Evolutionary conservation across 2,888 invertebrate species (phyloP), one percentile per base, ranked within the genome.

Genomic region (Dioctria rufipes): DNA sequence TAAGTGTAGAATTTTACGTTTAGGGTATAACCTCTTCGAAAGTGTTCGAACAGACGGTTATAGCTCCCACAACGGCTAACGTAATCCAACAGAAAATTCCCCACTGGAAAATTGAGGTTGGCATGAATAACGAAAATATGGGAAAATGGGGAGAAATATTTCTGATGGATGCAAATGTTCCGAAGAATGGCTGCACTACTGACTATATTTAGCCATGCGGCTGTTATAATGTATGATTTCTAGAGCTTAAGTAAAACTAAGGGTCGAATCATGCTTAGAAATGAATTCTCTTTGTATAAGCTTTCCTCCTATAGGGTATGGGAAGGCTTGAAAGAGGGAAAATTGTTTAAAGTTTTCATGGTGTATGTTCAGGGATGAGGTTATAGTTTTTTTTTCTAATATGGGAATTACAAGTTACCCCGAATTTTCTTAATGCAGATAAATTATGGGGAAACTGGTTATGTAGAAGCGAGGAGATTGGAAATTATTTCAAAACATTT

Each of bases 291-390:
- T n/a, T 42, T 60, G 39, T n/a, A 42, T 42, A 60, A 58, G 40
- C 54, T 51, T 11, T n/a, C 73, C 60, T 58, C 58, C 58, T 60
- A 25, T 13, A 58, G 42, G 37, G 61, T 6, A 5, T 73, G 58
- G 13, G 51, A 58, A 42, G 58, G 58, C 73, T n/a, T 25, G 51
- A 51, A 71, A 51, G 42, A 58, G 39, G n/a, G 58, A 25, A 40
- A 73, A 58, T 39, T 73, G 25, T 73, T 58, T 60, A 60, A 73
- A 73, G 73, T 73, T 73, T 73, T 73, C 58, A 60, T 73, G 58
- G 73, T 25, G 25, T 25, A 25, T 25, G 25, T 25, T 25, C 25
- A 25, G 25, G 25, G 25, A 25, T 1, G 25, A 25, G 25, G 25
- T 25, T 25, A 25, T 25, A 25, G 25, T 25, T 25, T 25, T 25